Base-by-base conservation (phyloP, 2,888 invertebrate genomes). In the Agonopterix arenella region DNA sequence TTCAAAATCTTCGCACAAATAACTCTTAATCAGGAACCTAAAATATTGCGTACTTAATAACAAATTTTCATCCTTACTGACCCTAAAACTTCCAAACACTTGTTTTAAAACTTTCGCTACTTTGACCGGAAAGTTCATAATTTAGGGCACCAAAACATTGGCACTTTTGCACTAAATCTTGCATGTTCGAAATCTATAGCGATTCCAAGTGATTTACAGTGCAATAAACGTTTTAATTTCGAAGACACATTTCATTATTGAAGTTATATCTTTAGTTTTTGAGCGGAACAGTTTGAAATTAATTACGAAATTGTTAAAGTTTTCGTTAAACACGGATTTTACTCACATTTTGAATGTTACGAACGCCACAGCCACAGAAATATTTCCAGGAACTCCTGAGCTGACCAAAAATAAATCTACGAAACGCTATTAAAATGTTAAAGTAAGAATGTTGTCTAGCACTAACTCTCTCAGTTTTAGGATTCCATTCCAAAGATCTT, bases 151-250 rank as follows among this genome's bases (percentile, higher is more conserved):
- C 52, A 59, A 52, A 50, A 52, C 50, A 65, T 59, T 66, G 67
- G 66, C 60, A 65, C 62, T 58, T 53, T 53, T 52, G 45, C 61
- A 57, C 61, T 73, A 68, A 72, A 68, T 69, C 71, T 62, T 61
- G 60, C 58, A 54, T 65, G 62, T 61, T 66, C 70, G 57, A 65
- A 64, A 64, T 66, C 59, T 60, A 61, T 62, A 59, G 60, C 66
- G 52, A 53, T 49, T 54, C 53, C 56, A 55, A 18, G 62, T 76
- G 76, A 76, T 76, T 75, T 76, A 76, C 68, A 58, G 55, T 52
- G 64, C 71, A 76, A 76, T 76, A 74, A 76, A 73, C 66, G 74
- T 76, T 75, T 78, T 76, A 78, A 79, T 77, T 76, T 70, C 66
- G 66, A 67, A 67, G 68, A 58, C 69, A 72, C 72, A 69, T 76